phyloP scores from a whole-genome alignment of 1,140 invertebrate genomes.

The Ooceraea biroi region DNA sequence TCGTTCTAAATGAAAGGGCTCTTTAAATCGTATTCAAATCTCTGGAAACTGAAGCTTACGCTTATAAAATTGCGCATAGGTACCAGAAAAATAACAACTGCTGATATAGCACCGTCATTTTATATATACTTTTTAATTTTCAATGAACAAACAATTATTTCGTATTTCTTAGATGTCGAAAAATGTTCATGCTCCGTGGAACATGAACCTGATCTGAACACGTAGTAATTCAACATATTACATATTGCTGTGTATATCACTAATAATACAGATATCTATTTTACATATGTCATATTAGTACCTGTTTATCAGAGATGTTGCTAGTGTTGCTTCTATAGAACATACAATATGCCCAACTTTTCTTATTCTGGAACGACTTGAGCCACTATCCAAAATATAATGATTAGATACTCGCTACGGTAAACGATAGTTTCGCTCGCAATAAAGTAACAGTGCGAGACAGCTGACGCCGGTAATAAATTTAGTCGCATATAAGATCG shows the following conservation, averaged over 20 bases:
- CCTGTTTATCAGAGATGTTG: not conserved
- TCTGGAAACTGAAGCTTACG: not conserved
- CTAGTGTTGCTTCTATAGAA: not conserved
- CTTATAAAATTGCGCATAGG: not conserved
- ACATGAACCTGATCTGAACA: no score
- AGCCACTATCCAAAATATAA: not conserved
- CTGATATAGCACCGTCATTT: no score
- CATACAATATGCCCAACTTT: conserved; percentile 9
- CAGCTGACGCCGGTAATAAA: conserved; percentile 57
- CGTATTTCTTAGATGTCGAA: no score
- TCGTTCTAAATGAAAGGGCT: not conserved
- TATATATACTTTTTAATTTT: no score
- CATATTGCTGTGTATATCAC: no score
- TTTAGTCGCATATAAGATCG: conserved; percentile 36
- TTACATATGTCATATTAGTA: not conserved
- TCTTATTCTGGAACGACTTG: conserved; percentile 4
- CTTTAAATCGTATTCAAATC: not conserved
- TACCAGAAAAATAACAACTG: no score
- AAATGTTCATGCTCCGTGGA: no score
- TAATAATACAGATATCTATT: no score
- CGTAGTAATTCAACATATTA: no score
- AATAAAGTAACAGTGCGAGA: conserved; percentile 27
- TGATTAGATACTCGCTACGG: not conserved
- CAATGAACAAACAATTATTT: no score
- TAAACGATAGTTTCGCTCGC: conserved; percentile 15